A percentile compares a stretch with the other conserved stretches of the same genome.
phyloP scores from a whole-genome alignment of 2,888 invertebrate genomes.

The Erebia ligea region DNA sequence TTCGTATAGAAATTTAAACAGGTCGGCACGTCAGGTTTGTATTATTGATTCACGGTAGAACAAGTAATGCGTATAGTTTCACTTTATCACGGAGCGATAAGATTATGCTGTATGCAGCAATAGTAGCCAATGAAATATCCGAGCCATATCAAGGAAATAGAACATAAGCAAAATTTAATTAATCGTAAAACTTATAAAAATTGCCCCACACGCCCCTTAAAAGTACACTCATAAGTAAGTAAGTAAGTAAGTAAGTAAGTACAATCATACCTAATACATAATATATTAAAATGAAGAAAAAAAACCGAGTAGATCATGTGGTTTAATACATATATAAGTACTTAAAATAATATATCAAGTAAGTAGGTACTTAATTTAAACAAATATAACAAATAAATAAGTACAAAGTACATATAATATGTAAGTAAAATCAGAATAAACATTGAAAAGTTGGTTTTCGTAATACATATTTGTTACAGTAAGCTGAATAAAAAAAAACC shows the following conservation, averaged over 20 bases:
- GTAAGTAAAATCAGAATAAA: neutral
- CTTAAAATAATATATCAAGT: no score
- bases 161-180: conserved; percentile 20
- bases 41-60: conserved; percentile 60
- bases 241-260: no score
- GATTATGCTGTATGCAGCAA: conserved; percentile 61
- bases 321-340: no score
- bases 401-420: neutral
- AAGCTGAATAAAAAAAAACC: no score
- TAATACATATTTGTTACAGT: no score
- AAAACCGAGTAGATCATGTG: neutral
- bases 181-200: conserved; percentile 14
- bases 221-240: no score
- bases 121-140: conserved; percentile 61
- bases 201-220: neutral
- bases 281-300: neutral
- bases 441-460: neutral
- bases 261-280: no score
- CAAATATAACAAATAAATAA: no score
- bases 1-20: conserved; percentile 18
- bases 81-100: conserved; percentile 73
- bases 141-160: conserved; percentile 30
- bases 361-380: no score
- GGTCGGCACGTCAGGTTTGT: conserved; percentile 31
- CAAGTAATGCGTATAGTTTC: conserved; percentile 54